Base-by-base conservation (phyloP, 2,113 vertebrate species). In the Oryzias curvinotus region DNA sequence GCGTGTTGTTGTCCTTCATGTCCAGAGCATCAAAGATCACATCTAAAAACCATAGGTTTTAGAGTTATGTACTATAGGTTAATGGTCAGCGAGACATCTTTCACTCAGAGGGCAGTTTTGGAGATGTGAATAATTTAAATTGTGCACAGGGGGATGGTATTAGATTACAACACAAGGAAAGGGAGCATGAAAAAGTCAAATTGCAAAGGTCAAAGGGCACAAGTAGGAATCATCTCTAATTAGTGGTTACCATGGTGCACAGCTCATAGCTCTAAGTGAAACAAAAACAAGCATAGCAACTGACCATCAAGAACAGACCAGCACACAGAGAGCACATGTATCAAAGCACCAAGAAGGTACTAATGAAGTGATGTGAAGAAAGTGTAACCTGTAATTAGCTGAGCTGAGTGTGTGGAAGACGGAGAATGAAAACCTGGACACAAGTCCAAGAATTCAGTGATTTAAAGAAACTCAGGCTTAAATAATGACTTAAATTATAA, bases 51-150 rank as follows among this genome's bases (percentile, higher is more conserved):
- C 81, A 82, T 85, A 75, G 82, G 81, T 84, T 84, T 88, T 42
- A 0, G 19, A 66, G 62, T 68, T 6, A 14, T 44, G 46, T 53
- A 45, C 23, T 53, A 7, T n/a, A 51, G 85, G 82, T 88, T 59
- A 87, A 73, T 85, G 85, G 84, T 91, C 84, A 85, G 62, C 42
- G 65, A 48, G 65, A 52, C 69, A 71, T 74, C 57, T 19, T 67
- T 60, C 66, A 68, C 68, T 78, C 66, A 81, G 65, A 79, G 75
- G 69, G 69, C 77, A 49, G 51, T 83, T 88, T 89, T 74, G 79
- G 77, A 75, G 70, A 69, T 54, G 63, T 89, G 81, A 91, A 91
- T 89, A 84, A 90, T 88, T 89, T 81, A 89, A 83, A 73, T 45
- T 63, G 66, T 53, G 54, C 72, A 82, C 70, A 63, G 71, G 61